phyloP scores from a whole-genome alignment of 2,113 vertebrate genomes.

The Scopus umbretta region DNA sequence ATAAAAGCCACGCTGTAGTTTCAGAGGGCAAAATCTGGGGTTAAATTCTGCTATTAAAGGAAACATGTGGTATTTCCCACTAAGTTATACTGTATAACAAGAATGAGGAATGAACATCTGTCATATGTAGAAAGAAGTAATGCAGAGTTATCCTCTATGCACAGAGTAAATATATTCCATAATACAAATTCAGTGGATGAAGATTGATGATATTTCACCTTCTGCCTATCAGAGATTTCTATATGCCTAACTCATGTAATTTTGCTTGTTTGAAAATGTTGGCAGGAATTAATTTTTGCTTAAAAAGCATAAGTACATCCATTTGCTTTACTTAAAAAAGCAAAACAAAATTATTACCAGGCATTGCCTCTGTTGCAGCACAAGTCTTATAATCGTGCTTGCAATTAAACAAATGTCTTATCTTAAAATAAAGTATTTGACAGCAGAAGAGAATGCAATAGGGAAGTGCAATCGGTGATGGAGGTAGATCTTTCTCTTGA shows the following conservation, averaged over 20 bases:
- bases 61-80: not conserved
- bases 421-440: not conserved
- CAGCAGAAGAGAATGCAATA: not conserved
- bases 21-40: not conserved
- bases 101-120: constrained; percentile 1
- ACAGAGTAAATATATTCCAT: not conserved
- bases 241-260: not conserved
- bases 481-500: not conserved
- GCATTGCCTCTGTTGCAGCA: not conserved
- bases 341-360: not conserved
- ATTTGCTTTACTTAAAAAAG: constrained; percentile 23
- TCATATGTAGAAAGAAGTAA: not conserved
- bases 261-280: not conserved
- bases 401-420: constrained; percentile 10
- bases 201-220: not conserved
- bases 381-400: not conserved
- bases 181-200: not conserved
- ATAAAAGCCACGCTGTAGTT: not conserved
- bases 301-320: not conserved
- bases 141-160: not conserved
- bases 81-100: not conserved
- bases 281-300: constrained; percentile 17
- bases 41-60: not conserved
- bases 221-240: not conserved
- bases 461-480: not conserved